A percentile compares a stretch with the other conserved stretches of the same genome.
phyloP scores from a whole-genome alignment of 2,797 vertebrate species.

The Tokudaia muenninki region DNA sequence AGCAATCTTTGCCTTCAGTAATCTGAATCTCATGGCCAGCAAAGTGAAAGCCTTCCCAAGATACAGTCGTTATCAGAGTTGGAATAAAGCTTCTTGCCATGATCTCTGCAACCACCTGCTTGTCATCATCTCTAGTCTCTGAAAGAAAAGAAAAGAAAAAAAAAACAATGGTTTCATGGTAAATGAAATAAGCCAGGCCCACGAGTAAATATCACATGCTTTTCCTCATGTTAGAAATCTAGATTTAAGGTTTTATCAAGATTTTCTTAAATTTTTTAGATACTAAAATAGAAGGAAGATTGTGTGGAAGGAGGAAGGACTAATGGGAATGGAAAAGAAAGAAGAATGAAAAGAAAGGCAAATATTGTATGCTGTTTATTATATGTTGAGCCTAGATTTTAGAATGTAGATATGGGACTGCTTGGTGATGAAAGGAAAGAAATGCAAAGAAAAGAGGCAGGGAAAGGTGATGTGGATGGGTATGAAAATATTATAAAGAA shows the following conservation, averaged over 20 bases:
- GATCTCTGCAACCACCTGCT: conserved; percentile 91
- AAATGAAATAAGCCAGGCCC: neutral
- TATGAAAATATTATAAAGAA: neutral
- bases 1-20: conserved; percentile 94
- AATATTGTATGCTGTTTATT: neutral
- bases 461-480: neutral
- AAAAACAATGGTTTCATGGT: neutral
- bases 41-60: conserved; percentile 95
- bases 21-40: conserved; percentile 94
- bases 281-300: neutral
- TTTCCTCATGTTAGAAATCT: neutral
- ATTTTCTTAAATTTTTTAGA: neutral
- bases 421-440: neutral
- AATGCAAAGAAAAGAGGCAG: neutral
- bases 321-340: neutral
- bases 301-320: neutral
- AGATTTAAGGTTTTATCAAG: neutral
- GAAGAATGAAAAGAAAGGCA: neutral
- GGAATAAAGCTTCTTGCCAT: conserved; percentile 92
- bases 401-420: neutral
- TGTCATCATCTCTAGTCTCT: conserved; percentile 85
- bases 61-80: conserved; percentile 85
- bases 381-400: neutral
- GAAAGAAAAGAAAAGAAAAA: conserved; percentile 71
- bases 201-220: neutral